Evolutionary conservation across 2,888 invertebrate species (phyloP), one percentile per base, ranked within the genome.

Genomic region (Meta bourneti): DNA sequence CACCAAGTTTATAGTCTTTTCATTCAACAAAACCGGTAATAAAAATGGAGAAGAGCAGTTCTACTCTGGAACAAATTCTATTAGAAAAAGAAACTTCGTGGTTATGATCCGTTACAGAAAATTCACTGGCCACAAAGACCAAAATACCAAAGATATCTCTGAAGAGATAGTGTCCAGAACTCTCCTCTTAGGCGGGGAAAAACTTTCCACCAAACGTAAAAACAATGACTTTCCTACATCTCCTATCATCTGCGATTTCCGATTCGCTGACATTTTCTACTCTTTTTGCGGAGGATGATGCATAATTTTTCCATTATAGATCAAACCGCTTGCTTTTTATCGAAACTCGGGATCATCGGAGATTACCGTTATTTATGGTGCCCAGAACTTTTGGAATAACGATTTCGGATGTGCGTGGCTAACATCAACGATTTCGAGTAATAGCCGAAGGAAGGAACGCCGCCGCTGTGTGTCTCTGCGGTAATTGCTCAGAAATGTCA

Each of bases 301-400:
- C 79, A 90, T 90, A 90, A 90, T 90, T 85, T 90, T 85, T 85
- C 85, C 84, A 90, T 90, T 85, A 90, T 48, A 61, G 90, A 90
- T 85, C 77, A 78, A 84, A 72, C 79, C 54, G 19, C 79, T 83
- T 20, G 72, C 80, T 79, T 80, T 81, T 90, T 85, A 85, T 85
- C 74, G 90, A 71, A 34, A 80, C 61, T 79, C 61, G 49, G 52
- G 49, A 89, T 89, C 71, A 16, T 8, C 51, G 52, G 49, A 61
- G 84, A 90, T 90, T 80, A 85, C 81, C n/a, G 79, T 85, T 90
- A 90, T 85, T 84, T 90, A 80, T 84, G 84, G 82, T 52, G 49
- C 70, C 61, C 69, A 52, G 51, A 71, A 90, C 51, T 78, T 79
- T 70, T 49, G 72, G 79, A 79, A 69, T 84, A 90, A 84, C 71